Conservation (phyloP, 2,113 vertebrate genomes). For the Syngnathus typhle region DNA sequence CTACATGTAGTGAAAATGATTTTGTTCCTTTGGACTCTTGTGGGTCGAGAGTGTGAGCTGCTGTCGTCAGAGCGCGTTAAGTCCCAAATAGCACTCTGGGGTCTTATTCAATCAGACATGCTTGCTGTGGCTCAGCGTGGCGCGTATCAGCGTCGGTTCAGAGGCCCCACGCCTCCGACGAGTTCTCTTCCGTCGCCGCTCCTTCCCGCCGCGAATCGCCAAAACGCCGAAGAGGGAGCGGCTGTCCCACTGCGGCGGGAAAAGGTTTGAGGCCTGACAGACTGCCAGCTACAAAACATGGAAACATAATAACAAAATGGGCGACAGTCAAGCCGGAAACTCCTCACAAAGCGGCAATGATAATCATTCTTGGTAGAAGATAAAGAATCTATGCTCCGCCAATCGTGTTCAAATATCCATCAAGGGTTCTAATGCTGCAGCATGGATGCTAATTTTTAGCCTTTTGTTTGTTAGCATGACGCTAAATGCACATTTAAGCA, state of each 20-base stretch:
- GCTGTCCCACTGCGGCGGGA: conserved; percentile 37
- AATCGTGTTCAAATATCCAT: no score
- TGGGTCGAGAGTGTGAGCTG: conserved; percentile 32
- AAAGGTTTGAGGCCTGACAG: conserved; percentile 2
- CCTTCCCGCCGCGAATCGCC: conserved; percentile 33
- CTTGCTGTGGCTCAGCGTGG: conserved; percentile 48
- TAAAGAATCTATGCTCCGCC: no score
- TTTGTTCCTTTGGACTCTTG: conserved; percentile 22
- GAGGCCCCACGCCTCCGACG: conserved; percentile 14
- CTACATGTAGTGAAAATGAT: background rate
- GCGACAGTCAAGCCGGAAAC: no score
- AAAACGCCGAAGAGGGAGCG: conserved; percentile 44
- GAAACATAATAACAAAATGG: no score
- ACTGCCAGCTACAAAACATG: background rate
- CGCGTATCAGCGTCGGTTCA: conserved; percentile 41
- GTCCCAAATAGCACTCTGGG: conserved; percentile 49
- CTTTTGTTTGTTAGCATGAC: no score
- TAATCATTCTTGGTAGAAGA: no score
- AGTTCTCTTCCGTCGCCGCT: background rate
- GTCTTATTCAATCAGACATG: conserved; percentile 61
- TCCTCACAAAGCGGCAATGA: no score
- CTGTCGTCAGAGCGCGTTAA: conserved; percentile 45
- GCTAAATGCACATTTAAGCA: no score
- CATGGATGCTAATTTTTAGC: no score
- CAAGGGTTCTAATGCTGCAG: no score